Evolutionary conservation across 35 echinoderm and acorn worm genomes (phyloP), one percentile per base, ranked within the genome.

Genomic region (Ophiothrix spiculata): DNA sequence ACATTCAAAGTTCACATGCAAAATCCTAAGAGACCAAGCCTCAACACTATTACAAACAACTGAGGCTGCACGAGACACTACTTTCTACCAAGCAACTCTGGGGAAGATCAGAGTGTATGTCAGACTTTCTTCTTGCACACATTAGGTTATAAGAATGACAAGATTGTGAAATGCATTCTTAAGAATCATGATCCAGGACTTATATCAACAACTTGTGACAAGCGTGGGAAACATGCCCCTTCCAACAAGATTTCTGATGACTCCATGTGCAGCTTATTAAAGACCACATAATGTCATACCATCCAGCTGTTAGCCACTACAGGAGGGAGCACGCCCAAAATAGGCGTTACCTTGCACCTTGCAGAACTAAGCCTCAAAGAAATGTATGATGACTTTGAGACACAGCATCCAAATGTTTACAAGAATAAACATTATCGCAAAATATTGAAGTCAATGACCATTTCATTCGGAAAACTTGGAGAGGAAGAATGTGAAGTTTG

Each of bases 331-430:
- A 85, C 37, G 83, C 83, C 1, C 83, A 56, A n/a, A 32, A 36
- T 34, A 2, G 60, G 33, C 1, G 64, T 37, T 85, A 85, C 32
- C 35, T 85, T 4, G 56, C 83, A 85, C 40, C 83, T n/a, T n/a
- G n/a, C n/a, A 21, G 83, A 85, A 39, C 12, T 85, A 16, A 37
- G 1, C 1, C 4, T 1, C 1, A 4, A 4, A 2, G 4, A 73
- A 8, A 85, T 85, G 83, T 85, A 73, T 29, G 64, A 85, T 4
- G 83, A 85, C 56, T 74, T 85, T n/a, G 36, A 75, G 32, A n/a
- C 31, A 32, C 73, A 85, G 75, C 60, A 85, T 75, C 56, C 81
- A 32, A 31, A 40, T 12, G 56, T 85, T 37, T 85, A 63, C 75
- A 32, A 35, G 25, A 32, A 15, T 25, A 36, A 85, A 75, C 36